These are phyloP conservation scores for Pteropus rufus DNA, from an alignment of 2,797 vertebrate species.

Conservation along the genomic window DNA sequence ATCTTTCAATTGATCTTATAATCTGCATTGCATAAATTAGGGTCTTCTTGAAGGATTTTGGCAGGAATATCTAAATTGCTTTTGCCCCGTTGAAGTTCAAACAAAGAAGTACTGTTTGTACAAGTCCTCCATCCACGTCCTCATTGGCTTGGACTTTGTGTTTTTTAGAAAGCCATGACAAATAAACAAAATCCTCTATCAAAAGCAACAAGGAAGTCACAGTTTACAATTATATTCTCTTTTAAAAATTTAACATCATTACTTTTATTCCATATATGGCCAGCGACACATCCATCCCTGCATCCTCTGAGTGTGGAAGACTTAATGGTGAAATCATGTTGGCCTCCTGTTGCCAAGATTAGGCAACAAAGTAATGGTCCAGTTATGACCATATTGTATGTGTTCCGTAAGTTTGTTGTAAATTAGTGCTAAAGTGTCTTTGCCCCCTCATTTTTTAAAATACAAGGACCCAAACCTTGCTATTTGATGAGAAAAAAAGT, in stretches of 20 bases:
- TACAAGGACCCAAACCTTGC: neutral
- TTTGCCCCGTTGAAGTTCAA: neutral
- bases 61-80: neutral
- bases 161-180: constrained; percentile 46
- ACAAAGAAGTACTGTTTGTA: constrained; percentile 14
- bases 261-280: constrained; percentile 71
- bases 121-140: neutral
- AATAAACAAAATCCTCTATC: constrained; percentile 46
- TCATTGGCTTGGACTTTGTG: constrained; percentile 34
- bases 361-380: constrained; percentile 21
- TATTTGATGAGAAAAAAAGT: neutral
- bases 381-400: constrained; percentile 19
- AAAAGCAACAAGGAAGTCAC: constrained; percentile 63
- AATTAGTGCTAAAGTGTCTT: neutral
- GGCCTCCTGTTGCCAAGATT: constrained; percentile 21
- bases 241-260: constrained; percentile 58
- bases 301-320: constrained; percentile 55
- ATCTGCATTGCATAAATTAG: neutral
- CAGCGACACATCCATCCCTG: constrained; percentile 43
- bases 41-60: neutral
- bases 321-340: constrained; percentile 24
- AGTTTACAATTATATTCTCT: constrained; percentile 64
- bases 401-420: constrained; percentile 27
- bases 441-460: neutral
- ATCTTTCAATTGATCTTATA: neutral